These are phyloP conservation scores for Brienomyrus brachyistius DNA, from an alignment of 2,113 vertebrate genomes.

Conservation along the genomic window DNA sequence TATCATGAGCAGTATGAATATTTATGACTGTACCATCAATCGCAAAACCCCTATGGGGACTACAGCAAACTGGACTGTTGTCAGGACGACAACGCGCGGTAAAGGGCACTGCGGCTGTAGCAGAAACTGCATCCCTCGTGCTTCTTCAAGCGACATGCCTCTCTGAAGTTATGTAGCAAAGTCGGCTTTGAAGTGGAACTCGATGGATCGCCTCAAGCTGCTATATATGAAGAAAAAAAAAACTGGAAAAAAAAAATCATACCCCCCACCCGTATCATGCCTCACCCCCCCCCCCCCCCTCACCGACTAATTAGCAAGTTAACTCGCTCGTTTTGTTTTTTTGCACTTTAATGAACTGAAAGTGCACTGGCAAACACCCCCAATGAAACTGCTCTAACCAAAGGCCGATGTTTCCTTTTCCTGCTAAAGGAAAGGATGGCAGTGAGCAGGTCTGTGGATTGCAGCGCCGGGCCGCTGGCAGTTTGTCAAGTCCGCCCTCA, in stretches of 20 bases:
- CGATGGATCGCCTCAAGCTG: not conserved
- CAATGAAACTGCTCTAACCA: slow-evolving; percentile 6
- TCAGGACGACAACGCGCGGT: not conserved
- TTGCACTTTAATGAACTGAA: not conserved
- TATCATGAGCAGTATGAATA: slow-evolving; percentile 19
- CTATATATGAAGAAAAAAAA: not conserved
- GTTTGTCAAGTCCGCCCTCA: not conserved
- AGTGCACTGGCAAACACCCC: not conserved
- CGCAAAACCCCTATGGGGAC: not conserved
- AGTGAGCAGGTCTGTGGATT: not conserved
- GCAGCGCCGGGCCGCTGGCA: not conserved
- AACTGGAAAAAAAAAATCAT: not conserved
- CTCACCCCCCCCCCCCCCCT: not conserved
- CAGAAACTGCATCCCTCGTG: not conserved
- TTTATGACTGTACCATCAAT: slow-evolving; percentile 9
- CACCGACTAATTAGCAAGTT: not conserved
- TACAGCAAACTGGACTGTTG: not conserved
- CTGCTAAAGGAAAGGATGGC: not conserved
- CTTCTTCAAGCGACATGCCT: not conserved
- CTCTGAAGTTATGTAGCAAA: not conserved
- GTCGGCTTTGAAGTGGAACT: not conserved
- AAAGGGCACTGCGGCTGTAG: not conserved
- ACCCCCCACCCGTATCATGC: not conserved
- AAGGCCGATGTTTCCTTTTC: not conserved
- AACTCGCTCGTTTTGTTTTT: not conserved